phyloP scores from a whole-genome alignment of 2,888 invertebrate species.

The Lycia hirtaria region DNA sequence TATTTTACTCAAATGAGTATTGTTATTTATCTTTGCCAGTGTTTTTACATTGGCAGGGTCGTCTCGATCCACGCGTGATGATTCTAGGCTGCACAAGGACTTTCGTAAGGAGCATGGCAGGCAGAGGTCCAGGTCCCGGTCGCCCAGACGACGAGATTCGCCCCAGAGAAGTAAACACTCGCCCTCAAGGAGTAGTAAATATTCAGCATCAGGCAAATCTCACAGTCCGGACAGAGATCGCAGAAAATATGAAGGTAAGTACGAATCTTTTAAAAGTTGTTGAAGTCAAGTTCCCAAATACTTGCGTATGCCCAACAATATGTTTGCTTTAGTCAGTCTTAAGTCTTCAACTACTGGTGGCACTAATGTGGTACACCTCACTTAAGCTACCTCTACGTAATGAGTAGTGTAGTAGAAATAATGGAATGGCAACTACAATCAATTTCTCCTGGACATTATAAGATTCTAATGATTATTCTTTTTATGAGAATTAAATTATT shows the following conservation, averaged over 20 bases:
- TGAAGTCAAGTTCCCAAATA: neutral
- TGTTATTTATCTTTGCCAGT: constrained; percentile 88
- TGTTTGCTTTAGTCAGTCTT: neutral
- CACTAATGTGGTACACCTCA: too few species aligned
- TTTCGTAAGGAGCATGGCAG: constrained; percentile 41
- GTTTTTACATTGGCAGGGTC: constrained; percentile 91
- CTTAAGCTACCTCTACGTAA: too few species aligned
- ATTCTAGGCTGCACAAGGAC: constrained; percentile 70
- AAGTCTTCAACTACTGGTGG: too few species aligned
- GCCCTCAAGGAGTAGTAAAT: constrained; percentile 37
- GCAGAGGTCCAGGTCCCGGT: constrained; percentile 60
- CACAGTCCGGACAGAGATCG: constrained; percentile 53
- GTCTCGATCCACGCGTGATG: constrained; percentile 84
- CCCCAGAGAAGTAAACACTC: constrained; percentile 43
- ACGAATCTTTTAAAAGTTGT: too few species aligned
- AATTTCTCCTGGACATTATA: too few species aligned
- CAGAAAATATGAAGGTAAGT: constrained; percentile 41
- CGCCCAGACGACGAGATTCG: constrained; percentile 57
- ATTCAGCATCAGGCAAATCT: constrained; percentile 41
- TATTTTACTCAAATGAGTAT: constrained; percentile 62
- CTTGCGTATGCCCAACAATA: too few species aligned
- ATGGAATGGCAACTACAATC: too few species aligned
- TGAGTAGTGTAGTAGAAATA: too few species aligned
- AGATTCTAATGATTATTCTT: too few species aligned
- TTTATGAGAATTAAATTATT: too few species aligned